Evolutionary conservation across 2,113 vertebrate species (phyloP).

Genomic region (Myiopsitta monachus): DNA sequence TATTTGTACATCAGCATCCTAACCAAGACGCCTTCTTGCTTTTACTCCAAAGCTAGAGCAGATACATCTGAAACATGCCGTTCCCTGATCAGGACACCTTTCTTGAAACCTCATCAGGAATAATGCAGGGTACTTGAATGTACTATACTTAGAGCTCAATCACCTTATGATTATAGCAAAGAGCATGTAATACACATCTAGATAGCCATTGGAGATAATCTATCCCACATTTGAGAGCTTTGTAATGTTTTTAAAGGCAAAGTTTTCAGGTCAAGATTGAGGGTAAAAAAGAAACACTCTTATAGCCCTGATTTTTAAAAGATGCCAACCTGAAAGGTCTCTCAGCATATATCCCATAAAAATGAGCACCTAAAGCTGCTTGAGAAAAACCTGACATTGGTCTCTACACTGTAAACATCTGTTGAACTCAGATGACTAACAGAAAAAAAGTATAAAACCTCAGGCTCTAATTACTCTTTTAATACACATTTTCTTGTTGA

Average conservation of each 20-base stretch:
- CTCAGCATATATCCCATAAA: neutral
- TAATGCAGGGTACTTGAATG: neutral
- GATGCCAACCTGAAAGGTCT: neutral
- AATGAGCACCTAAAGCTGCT: neutral
- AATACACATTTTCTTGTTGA: neutral
- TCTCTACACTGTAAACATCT: neutral
- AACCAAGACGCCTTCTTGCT: neutral
- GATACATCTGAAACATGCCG: neutral
- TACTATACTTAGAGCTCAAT: neutral
- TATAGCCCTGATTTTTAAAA: neutral
- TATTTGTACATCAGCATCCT: neutral
- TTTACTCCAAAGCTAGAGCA: constrained; percentile 5
- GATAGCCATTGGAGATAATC: neutral
- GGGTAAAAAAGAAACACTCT: neutral
- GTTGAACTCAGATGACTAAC: neutral
- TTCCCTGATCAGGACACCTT: neutral
- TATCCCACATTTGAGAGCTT: neutral
- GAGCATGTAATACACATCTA: neutral
- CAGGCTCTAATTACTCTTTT: neutral
- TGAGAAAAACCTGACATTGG: neutral
- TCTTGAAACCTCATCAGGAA: constrained; percentile 17
- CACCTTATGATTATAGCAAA: neutral
- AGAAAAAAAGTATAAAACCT: neutral
- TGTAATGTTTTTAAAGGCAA: neutral
- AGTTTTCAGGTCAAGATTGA: neutral